phyloP scores from a whole-genome alignment of 2,113 vertebrate genomes.

The Regulus satrapa region DNA sequence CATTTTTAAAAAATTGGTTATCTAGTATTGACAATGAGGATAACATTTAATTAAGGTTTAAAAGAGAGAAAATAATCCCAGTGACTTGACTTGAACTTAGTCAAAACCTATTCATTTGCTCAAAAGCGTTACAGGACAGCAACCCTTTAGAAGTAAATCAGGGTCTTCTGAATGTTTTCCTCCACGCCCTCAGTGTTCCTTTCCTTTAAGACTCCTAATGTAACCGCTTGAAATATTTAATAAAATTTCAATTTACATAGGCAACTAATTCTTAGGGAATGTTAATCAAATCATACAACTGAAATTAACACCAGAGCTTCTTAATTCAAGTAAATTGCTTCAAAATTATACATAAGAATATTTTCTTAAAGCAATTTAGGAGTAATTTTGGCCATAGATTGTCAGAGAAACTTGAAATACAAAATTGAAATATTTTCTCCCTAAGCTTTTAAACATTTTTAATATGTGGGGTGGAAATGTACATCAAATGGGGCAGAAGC shows the following conservation, averaged over 20 bases:
- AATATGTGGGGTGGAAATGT: accelerated
- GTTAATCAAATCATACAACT: not conserved
- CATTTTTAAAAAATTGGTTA: not conserved
- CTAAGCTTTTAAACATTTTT: not conserved
- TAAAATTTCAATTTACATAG: not conserved
- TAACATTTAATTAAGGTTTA: not conserved
- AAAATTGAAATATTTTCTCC: not conserved
- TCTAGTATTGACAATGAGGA: not conserved
- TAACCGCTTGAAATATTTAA: not conserved
- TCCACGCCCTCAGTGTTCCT: not conserved
- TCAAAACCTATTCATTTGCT: not conserved
- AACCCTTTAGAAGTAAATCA: not conserved
- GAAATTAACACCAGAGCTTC: not conserved
- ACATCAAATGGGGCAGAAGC: not conserved
- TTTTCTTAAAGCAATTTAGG: not conserved
- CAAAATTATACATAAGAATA: not conserved
- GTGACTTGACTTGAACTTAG: not conserved
- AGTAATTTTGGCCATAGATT: not conserved
- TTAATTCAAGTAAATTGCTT: not conserved
- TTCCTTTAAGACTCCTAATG: not conserved
- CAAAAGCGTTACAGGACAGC: not conserved
- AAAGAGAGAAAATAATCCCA: not conserved
- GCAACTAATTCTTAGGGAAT: not conserved
- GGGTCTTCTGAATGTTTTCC: not conserved
- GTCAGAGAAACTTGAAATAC: not conserved